These are phyloP conservation scores for Torymus aiolomorphi DNA, from an alignment of 2,888 invertebrate species.

Conservation along the genomic window DNA sequence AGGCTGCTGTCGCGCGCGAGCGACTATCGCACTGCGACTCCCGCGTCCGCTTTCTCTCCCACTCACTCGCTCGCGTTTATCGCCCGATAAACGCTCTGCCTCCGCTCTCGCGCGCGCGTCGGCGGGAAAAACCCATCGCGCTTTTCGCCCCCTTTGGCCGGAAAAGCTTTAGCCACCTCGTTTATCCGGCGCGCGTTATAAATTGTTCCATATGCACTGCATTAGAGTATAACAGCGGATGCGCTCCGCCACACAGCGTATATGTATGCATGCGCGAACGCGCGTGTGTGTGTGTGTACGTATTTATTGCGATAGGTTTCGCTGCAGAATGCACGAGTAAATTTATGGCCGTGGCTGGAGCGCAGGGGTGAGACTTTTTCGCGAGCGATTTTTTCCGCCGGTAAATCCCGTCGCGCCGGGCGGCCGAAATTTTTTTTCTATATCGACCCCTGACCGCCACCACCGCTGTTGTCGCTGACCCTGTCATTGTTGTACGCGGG, in stretches of 20 bases:
- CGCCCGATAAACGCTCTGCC: constrained; percentile 35
- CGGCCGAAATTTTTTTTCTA: no score
- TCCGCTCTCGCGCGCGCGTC: background rate
- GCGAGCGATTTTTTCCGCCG: background rate
- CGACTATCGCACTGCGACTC: no score
- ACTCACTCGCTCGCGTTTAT: constrained; percentile 30
- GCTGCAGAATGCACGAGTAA: constrained; percentile 68
- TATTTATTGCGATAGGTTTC: constrained; percentile 75
- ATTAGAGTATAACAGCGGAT: constrained; percentile 68
- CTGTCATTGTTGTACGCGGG: no score
- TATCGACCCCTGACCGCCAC: no score
- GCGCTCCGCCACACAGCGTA: constrained; percentile 18
- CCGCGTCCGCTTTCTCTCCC: background rate
- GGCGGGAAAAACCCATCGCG: constrained; percentile 36
- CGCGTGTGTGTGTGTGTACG: constrained; percentile 60
- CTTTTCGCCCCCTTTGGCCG: constrained; percentile 43
- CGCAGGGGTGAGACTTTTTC: background rate
- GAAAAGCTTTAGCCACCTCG: constrained; percentile 54
- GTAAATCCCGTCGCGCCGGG: no score
- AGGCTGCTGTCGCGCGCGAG: no score
- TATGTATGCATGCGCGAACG: background rate
- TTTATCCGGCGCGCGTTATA: constrained; percentile 65
- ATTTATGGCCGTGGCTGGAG: constrained; percentile 67
- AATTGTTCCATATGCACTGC: constrained; percentile 73
- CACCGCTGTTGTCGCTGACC: no score